These are phyloP conservation scores for Chiloscyllium punctatum DNA, from an alignment of 2,797 vertebrate genomes.

Conservation along the genomic window DNA sequence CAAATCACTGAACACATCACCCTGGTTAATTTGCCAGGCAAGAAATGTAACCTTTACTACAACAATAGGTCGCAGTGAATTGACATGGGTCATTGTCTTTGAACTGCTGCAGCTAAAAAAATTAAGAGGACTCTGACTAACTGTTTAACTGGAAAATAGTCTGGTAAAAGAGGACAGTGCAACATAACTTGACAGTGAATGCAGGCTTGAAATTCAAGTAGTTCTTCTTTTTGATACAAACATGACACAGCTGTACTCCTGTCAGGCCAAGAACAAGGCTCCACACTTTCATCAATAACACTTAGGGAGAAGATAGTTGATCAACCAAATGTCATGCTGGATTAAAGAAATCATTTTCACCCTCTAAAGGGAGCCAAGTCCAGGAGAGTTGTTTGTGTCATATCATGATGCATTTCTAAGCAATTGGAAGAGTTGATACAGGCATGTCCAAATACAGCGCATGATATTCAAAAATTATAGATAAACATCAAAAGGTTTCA, in stretches of 20 bases:
- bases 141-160: neutral
- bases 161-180: neutral
- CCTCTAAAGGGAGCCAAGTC: neutral
- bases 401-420: too few species aligned
- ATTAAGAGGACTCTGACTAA: neutral
- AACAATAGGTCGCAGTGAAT: neutral
- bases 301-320: neutral
- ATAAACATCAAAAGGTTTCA: too few species aligned
- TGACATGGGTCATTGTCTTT: neutral
- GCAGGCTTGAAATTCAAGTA: neutral
- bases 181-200: neutral
- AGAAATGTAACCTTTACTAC: neutral
- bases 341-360: neutral
- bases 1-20: neutral
- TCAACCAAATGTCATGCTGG: neutral
- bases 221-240: neutral
- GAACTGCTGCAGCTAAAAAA: neutral
- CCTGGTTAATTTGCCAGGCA: neutral
- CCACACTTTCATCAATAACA: neutral
- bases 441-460: too few species aligned
- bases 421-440: too few species aligned
- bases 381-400: too few species aligned
- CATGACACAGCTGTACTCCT: neutral
- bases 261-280: neutral
- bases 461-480: too few species aligned